These are phyloP conservation scores for Chelonus formosanus DNA, from an alignment of 2,888 invertebrate species.

Conservation along the genomic window DNA sequence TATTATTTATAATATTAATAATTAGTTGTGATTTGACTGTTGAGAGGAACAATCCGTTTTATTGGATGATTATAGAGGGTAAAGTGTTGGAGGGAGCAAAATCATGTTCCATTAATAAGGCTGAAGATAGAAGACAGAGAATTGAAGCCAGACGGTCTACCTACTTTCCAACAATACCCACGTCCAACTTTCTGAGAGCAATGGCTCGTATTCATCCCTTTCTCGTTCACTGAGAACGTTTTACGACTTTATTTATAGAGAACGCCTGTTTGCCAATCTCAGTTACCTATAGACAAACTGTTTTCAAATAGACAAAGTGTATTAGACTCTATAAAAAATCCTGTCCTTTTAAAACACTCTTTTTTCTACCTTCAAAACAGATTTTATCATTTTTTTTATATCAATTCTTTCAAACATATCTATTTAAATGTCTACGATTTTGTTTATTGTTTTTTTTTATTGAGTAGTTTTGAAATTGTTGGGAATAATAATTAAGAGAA, in stretches of 20 bases:
- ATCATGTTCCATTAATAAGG: slow-evolving; percentile 37
- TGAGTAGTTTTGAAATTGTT: not conserved
- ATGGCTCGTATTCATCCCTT: slow-evolving; percentile 38
- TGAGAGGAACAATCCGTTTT: slow-evolving; percentile 33
- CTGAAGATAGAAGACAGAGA: slow-evolving; percentile 24
- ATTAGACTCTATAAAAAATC: slow-evolving; percentile 26
- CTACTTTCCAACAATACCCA: slow-evolving; percentile 36
- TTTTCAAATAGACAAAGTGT: slow-evolving; percentile 32
- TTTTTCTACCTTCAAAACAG: not conserved
- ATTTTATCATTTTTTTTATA: slow-evolving; percentile 5
- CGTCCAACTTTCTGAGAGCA: slow-evolving; percentile 36
- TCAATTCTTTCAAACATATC: no score
- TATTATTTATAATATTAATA: no score
- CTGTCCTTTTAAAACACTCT: not conserved
- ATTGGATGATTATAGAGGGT: slow-evolving; percentile 35
- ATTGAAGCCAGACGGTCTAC: slow-evolving; percentile 38
- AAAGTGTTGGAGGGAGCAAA: slow-evolving; percentile 25
- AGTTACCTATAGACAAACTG: slow-evolving; percentile 27
- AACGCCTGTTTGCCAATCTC: slow-evolving; percentile 32
- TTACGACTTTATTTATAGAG: slow-evolving; percentile 38
- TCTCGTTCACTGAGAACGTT: slow-evolving; percentile 33
- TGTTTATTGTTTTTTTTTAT: not conserved
- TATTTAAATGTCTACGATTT: not conserved
- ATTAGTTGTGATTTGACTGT: slow-evolving; percentile 15
- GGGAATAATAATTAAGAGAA: no score